These are phyloP conservation scores for Bhutanitis thaidina DNA, from an alignment of 2,888 invertebrate genomes.

Conservation along the genomic window DNA sequence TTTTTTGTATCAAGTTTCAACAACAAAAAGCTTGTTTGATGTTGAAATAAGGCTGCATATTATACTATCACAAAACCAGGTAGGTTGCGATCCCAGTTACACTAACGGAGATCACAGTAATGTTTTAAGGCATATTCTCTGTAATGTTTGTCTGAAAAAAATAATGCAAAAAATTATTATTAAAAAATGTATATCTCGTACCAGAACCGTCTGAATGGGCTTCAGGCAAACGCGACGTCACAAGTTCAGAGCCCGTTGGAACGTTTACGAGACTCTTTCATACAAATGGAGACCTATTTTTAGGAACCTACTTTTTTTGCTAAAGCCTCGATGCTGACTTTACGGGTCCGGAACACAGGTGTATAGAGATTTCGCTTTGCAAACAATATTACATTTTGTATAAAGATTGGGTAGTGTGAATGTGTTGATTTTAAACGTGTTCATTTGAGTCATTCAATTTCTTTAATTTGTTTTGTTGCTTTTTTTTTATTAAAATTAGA, in stretches of 20 bases:
- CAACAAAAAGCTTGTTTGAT: too few species aligned
- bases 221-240: conserved; percentile 34
- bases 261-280: conserved; percentile 33
- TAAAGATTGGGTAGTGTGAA: too few species aligned
- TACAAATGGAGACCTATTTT: conserved; percentile 53
- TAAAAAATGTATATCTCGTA: conserved; percentile 24
- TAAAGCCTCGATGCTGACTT: conserved; percentile 15
- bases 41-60: too few species aligned
- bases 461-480: too few species aligned
- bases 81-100: too few species aligned
- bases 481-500: too few species aligned
- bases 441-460: neutral
- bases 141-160: neutral
- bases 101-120: too few species aligned
- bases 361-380: neutral
- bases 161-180: conserved; percentile 12
- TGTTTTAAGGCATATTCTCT: too few species aligned
- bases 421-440: neutral
- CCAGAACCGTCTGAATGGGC: conserved; percentile 34
- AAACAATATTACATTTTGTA: neutral
- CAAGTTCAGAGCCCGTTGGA: conserved; percentile 31
- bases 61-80: too few species aligned
- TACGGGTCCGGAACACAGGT: neutral
- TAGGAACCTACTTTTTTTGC: conserved; percentile 39
- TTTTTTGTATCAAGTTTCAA: too few species aligned